Percentiles rank a stretch among this genome's conserved stretches.
Evolutionary conservation across 2,797 vertebrate genomes (phyloP).

Genomic region (Mycteria americana): DNA sequence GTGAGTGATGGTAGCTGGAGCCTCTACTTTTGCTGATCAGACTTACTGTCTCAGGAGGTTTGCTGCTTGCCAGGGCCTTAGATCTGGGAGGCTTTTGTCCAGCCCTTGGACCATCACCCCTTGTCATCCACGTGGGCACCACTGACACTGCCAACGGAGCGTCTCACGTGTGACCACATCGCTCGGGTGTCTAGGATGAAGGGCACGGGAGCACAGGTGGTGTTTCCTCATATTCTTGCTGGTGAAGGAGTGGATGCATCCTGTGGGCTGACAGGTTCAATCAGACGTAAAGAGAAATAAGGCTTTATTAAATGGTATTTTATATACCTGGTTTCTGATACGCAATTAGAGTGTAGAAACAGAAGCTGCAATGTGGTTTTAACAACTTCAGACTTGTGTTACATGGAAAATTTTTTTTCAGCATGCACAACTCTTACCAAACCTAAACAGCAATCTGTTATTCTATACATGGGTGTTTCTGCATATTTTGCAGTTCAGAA

Average conservation of each 20-base stretch:
- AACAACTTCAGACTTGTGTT: not conserved
- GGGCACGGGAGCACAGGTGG: fast-evolving
- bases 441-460: not conserved
- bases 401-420: not conserved
- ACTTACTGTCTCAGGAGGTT: not conserved
- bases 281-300: not conserved
- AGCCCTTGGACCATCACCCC: not conserved
- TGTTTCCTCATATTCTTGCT: not conserved
- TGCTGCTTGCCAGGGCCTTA: not conserved
- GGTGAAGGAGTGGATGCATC: not conserved
- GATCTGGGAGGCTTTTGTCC: not conserved
- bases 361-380: not conserved
- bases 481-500: not conserved
- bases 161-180: fast-evolving
- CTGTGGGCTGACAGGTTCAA: not conserved
- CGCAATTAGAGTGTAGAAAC: not conserved
- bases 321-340: not conserved
- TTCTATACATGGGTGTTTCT: not conserved
- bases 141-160: not conserved
- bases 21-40: not conserved
- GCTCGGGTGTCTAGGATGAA: not conserved
- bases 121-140: not conserved
- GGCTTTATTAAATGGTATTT: not conserved
- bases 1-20: not conserved
- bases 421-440: not conserved